Conservation (phyloP, 2,797 vertebrate genomes). For the Sphaeramia orbicularis region DNA sequence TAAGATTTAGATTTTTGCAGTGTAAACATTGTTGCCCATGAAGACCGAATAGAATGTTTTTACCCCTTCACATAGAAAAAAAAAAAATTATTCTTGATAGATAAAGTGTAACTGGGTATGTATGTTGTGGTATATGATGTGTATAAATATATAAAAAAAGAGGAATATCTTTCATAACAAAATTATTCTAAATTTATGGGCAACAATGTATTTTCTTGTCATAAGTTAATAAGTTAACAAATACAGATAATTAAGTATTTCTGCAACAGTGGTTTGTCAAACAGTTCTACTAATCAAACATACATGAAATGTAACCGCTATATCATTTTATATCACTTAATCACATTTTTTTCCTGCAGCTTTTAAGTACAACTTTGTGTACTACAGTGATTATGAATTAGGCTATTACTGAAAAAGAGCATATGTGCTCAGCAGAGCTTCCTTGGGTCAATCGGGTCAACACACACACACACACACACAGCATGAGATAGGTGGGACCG, state of each 20-base stretch:
- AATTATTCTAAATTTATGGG: too few species aligned
- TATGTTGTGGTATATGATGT: too few species aligned
- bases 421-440: conserved; percentile 68
- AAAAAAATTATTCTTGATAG: too few species aligned
- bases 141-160: too few species aligned
- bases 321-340: too few species aligned
- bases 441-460: conserved; percentile 67
- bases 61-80: too few species aligned
- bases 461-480: conserved; percentile 43
- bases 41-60: too few species aligned
- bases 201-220: not conserved
- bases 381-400: conserved; percentile 37
- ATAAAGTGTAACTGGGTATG: too few species aligned
- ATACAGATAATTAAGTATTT: not conserved
- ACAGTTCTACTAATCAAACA: conserved; percentile 3
- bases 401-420: conserved; percentile 45
- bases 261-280: not conserved
- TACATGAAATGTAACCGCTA: not conserved
- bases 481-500: conserved; percentile 52
- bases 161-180: too few species aligned
- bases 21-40: too few species aligned
- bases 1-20: too few species aligned
- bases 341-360: not conserved
- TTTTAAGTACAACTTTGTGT: conserved; percentile 2
- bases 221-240: not conserved